A percentile compares a stretch with the other conserved stretches of the same genome.
phyloP scores from a whole-genome alignment of 2,797 vertebrate species.

The Balearica regulorum region DNA sequence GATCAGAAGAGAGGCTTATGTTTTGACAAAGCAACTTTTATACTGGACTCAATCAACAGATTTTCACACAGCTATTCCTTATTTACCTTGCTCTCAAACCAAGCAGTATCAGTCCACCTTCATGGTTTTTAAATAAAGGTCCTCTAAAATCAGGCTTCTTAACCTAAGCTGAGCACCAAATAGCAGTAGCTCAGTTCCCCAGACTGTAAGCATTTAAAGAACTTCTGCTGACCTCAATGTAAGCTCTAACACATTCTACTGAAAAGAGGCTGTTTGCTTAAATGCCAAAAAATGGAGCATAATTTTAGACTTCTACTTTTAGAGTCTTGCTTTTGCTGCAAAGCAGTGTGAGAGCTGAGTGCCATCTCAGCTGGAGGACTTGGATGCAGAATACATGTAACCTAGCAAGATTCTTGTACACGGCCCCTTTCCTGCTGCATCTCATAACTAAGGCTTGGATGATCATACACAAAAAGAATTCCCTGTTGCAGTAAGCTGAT shows the following conservation, averaged over 20 bases:
- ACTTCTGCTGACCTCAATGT: background rate
- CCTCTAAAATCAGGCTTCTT: background rate
- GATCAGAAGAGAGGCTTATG: background rate
- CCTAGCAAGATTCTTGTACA: background rate
- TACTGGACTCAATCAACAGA: background rate
- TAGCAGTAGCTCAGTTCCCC: background rate
- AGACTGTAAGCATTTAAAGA: background rate
- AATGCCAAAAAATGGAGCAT: background rate
- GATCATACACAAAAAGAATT: background rate
- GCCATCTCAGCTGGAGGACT: background rate
- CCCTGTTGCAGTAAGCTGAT: rapidly evolving
- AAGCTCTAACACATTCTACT: background rate
- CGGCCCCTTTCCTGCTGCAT: background rate
- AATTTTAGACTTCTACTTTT: background rate
- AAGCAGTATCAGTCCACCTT: background rate
- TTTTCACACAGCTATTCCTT: background rate
- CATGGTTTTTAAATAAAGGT: background rate
- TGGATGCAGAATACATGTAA: background rate
- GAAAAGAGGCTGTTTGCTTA: background rate
- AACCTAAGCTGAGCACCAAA: background rate
- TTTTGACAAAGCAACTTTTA: background rate
- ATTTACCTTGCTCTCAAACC: background rate
- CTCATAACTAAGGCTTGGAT: background rate
- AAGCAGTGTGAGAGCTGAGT: background rate
- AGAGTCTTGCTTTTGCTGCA: background rate